Evolutionary conservation across 1,140 invertebrate species (phyloP), one percentile per base, ranked within the genome.

Genomic region (Apocrypta bakeri): DNA sequence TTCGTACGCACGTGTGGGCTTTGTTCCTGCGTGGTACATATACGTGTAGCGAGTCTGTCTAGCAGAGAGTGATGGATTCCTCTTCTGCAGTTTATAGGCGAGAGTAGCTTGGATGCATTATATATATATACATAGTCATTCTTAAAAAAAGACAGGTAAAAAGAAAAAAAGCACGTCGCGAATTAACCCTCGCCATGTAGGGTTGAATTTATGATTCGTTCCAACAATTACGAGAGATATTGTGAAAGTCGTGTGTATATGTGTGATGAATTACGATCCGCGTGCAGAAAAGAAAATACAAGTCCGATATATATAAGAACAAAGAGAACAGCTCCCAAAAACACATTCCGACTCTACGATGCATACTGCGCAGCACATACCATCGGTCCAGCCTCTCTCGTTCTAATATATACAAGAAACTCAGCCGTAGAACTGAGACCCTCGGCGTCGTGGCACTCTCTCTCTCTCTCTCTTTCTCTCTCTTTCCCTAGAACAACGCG

Each of bases 401-500:
- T 4, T 56, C 48, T 69, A 69, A 69, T 72, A 27, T 72, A 42
- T 42, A 72, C 69, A 72, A 72, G 68, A 72, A 72, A 72, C 68
- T 72, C 69, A 14, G 37, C 33, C 33, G 42, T 48, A 64, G 17
- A 11, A 29, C n/a, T 21, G 40, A 79, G 40, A 79, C 64, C 64
- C 66, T 79, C 75, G n/a, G 75, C 75, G 56, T 68, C 61, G 75
- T 42, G 12, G 48, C 48, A 48, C 42, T 48, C 42, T 37, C 9
- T 37, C 33, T 37, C 42, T 48, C 14, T 2, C 48, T n/a, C 48
- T 48, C 14, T 2, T 21, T n/a, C 48, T 56, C 48, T 56, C 21
- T 27, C 33, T 40, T 12, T 63, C 27, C 68, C n/a, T 29, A 56
- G 64, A 69, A 69, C 78, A 85, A 79, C 84, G 85, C 84, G 85